phyloP scores from a whole-genome alignment of 1,140 invertebrate species.

The Papilio polytes region DNA sequence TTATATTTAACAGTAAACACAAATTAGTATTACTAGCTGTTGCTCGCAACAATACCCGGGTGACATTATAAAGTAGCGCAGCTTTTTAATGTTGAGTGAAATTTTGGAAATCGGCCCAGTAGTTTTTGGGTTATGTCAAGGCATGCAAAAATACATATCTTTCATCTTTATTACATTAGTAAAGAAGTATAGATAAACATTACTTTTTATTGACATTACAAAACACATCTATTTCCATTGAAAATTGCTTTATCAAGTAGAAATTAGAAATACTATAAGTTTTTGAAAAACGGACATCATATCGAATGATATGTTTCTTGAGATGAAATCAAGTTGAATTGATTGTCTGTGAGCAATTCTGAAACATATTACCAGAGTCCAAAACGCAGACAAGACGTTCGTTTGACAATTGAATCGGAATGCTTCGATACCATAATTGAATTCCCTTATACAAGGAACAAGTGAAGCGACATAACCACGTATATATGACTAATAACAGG shows the following conservation, averaged over 20 bases:
- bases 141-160: too few relatives aligned
- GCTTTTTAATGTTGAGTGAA: too few relatives aligned
- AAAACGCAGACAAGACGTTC: constrained; percentile 8
- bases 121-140: too few relatives aligned
- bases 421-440: constrained; percentile 3
- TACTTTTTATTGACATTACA: too few relatives aligned
- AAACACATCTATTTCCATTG: neutral
- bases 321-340: constrained; percentile 2
- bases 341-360: neutral
- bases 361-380: neutral
- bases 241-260: neutral
- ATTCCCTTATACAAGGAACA: neutral
- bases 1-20: neutral
- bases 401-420: constrained; percentile 14
- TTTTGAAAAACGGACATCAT: neutral
- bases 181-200: neutral
- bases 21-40: too few relatives aligned
- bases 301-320: neutral
- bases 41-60: too few relatives aligned
- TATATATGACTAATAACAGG: neutral
- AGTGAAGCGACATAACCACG: neutral
- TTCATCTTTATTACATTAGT: too few relatives aligned
- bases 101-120: too few relatives aligned
- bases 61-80: too few relatives aligned
- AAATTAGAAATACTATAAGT: neutral